Conservation (phyloP, 2,888 invertebrate genomes). For the Phengaris alcon region DNA sequence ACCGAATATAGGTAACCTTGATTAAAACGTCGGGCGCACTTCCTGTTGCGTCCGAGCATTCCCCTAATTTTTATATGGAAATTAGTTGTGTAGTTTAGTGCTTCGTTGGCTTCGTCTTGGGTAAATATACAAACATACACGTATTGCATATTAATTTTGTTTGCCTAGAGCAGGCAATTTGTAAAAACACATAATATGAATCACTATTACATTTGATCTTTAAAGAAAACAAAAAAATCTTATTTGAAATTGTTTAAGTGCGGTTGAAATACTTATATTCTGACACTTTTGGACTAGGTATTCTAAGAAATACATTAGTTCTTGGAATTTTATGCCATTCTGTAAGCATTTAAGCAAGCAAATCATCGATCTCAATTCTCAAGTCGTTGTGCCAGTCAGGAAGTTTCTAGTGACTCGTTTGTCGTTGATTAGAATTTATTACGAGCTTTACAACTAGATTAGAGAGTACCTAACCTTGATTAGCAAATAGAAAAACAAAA, state of each 20-base stretch:
- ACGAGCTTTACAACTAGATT: neutral
- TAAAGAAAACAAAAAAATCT: neutral
- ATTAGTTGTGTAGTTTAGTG: conserved; percentile 27
- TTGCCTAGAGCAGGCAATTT: conserved; percentile 3
- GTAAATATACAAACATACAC: neutral
- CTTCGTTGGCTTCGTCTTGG: conserved; percentile 17
- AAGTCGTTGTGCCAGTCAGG: conserved; percentile 7
- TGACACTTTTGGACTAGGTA: conserved; percentile 1
- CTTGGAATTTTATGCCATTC: neutral
- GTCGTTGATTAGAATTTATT: conserved; percentile 17
- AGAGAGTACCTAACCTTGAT: neutral
- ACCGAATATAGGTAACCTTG: conserved; percentile 45
- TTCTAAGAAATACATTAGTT: neutral
- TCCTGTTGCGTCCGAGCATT: conserved; percentile 43
- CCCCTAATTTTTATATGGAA: conserved; percentile 28
- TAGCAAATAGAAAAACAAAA: neutral
- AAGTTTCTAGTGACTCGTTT: conserved; percentile 13
- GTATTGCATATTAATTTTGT: conserved; percentile 8
- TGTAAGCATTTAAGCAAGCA: neutral
- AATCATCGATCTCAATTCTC: neutral
- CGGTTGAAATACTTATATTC: neutral
- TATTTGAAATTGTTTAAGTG: neutral
- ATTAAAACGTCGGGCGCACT: conserved; percentile 61
- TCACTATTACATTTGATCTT: conserved; percentile 9
- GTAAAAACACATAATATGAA: neutral